phyloP scores from a whole-genome alignment of 1,140 invertebrate genomes.

The Meloidogyne floridensis region DNA sequence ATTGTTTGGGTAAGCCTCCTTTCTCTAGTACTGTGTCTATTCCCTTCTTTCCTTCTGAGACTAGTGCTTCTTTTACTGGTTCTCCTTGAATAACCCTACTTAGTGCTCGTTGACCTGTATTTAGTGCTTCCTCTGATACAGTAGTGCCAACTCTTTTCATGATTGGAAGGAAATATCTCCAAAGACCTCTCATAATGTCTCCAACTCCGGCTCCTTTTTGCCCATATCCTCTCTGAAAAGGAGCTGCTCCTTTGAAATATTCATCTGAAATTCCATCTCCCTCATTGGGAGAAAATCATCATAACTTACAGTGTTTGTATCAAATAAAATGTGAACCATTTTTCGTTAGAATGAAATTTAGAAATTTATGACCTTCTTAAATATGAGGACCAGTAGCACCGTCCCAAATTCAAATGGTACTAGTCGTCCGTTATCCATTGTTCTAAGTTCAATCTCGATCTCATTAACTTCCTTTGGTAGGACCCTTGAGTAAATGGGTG shows the following conservation, averaged over 20 bases:
- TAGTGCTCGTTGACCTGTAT: constrained; percentile 16
- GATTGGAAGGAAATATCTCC: constrained; percentile 13
- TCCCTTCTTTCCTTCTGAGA: constrained; percentile 6
- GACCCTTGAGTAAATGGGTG: constrained; percentile 23
- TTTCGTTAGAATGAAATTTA: no score
- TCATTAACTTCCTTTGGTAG: constrained; percentile 27
- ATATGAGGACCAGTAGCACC: no score
- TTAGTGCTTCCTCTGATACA: not conserved
- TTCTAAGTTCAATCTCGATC: constrained; percentile 10
- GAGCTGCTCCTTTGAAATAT: not conserved
- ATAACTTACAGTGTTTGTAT: no score
- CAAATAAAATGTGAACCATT: no score
- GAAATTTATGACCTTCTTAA: no score
- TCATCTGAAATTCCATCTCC: not conserved
- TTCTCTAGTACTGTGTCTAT: not conserved
- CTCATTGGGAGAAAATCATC: constrained; percentile 22
- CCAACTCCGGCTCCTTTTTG: constrained; percentile 23
- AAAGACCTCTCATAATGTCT: constrained; percentile 11
- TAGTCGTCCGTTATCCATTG: no score
- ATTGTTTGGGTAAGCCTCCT: constrained; percentile 7
- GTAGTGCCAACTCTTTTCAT: constrained; percentile 3
- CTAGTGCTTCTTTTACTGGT: constrained; percentile 1
- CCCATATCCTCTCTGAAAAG: no score
- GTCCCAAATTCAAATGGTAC: no score
- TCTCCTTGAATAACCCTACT: constrained; percentile 5